phyloP scores from a whole-genome alignment of 2,113 vertebrate species.

The Cyphomyrus plagiostoma region DNA sequence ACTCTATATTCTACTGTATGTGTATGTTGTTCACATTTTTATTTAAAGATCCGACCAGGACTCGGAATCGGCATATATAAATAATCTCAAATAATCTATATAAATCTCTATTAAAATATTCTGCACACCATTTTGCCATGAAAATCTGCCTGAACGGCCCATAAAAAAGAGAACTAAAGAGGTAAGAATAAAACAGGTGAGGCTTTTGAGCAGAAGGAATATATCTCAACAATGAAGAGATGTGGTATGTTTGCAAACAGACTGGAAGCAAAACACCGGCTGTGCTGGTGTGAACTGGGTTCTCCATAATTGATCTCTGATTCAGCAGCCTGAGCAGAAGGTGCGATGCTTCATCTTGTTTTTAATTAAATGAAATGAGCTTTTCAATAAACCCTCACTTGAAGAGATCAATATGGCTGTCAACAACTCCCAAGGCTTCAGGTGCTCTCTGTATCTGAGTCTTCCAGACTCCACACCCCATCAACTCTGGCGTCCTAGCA shows the following conservation, averaged over 20 bases:
- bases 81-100: not conserved
- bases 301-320: constrained; percentile 27
- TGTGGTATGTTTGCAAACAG: constrained; percentile 10
- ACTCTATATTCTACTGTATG: not conserved
- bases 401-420: constrained; percentile 30
- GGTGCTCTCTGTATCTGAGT: constrained; percentile 1
- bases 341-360: constrained; percentile 22
- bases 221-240: not conserved
- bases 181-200: not conserved
- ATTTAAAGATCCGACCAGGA: not conserved
- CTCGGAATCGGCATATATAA: not conserved
- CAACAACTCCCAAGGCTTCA: constrained; percentile 23
- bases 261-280: not conserved
- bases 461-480: not conserved
- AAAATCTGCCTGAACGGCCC: not conserved
- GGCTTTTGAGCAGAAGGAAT: not conserved
- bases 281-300: not conserved
- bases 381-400: constrained; percentile 27
- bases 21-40: not conserved
- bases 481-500: not conserved
- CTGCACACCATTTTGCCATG: not conserved
- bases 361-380: constrained; percentile 17
- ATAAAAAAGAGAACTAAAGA: not conserved
- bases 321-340: constrained; percentile 20
- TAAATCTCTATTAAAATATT: not conserved